These are phyloP conservation scores for Thelaira solivaga DNA, from an alignment of 2,888 invertebrate genomes.

Conservation along the genomic window DNA sequence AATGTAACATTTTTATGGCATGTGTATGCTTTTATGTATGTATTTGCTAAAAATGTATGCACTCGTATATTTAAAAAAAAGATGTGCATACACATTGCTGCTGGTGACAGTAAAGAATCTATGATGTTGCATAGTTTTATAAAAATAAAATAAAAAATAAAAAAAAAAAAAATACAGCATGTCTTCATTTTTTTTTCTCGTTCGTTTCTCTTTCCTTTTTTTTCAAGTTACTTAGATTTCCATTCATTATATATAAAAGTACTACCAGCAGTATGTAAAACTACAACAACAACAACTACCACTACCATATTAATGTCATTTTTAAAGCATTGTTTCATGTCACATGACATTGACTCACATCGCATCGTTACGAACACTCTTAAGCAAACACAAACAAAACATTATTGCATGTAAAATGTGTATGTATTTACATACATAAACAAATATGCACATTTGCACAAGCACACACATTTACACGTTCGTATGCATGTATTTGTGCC, in stretches of 20 bases:
- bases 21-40: background rate
- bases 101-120: conserved; percentile 43
- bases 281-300: background rate
- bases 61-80: background rate
- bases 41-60: background rate
- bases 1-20: background rate
- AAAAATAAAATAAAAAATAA: background rate
- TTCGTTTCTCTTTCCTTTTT: conserved; percentile 42
- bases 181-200: conserved; percentile 51
- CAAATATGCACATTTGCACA: background rate
- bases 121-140: conserved; percentile 34
- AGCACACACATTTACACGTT: background rate
- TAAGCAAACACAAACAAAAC: conserved; percentile 22
- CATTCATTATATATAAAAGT: conserved; percentile 8
- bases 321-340: conserved; percentile 39
- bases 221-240: conserved; percentile 52
- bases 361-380: conserved; percentile 27
- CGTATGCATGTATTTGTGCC: background rate
- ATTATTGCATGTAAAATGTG: conserved; percentile 9
- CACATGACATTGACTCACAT: conserved; percentile 58
- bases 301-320: conserved; percentile 6
- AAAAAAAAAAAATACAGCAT: conserved; percentile 33
- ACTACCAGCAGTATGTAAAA: background rate
- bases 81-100: conserved; percentile 2
- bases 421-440: background rate